Conservation (phyloP, 2,888 invertebrate genomes). For the Agrochola litura region DNA sequence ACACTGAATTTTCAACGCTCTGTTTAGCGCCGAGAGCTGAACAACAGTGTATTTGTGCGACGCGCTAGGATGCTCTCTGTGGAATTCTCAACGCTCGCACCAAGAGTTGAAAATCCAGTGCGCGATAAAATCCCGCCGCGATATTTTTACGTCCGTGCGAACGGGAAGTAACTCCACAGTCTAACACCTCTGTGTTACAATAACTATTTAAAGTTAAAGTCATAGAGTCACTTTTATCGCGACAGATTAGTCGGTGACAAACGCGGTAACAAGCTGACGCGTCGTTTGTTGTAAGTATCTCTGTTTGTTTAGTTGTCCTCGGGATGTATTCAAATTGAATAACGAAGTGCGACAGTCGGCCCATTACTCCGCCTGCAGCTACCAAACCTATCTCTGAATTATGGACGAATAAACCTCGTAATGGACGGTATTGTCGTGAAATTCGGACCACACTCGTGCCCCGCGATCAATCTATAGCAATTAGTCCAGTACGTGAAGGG, state of each 20-base stretch:
- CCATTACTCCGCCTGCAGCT: slow-evolving; percentile 62
- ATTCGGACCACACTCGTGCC: slow-evolving; percentile 40
- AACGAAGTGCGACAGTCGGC: slow-evolving; percentile 72
- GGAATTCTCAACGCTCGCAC: too few relatives aligned
- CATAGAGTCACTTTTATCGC: background rate
- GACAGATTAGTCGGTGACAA: slow-evolving; percentile 21
- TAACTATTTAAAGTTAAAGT: background rate
- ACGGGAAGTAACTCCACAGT: too few relatives aligned
- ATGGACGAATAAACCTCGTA: slow-evolving; percentile 57
- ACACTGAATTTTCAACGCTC: too few relatives aligned
- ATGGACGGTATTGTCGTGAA: slow-evolving; percentile 55
- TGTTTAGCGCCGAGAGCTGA: too few relatives aligned
- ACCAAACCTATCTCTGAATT: slow-evolving; percentile 53
- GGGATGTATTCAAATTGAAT: slow-evolving; percentile 76
- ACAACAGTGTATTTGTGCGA: too few relatives aligned
- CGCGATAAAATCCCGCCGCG: too few relatives aligned
- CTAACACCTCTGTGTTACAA: too few relatives aligned
- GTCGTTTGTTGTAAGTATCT: slow-evolving; percentile 38
- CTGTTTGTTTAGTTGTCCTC: slow-evolving; percentile 71
- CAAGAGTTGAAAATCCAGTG: too few relatives aligned
- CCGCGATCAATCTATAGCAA: slow-evolving; percentile 57
- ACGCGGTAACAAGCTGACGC: slow-evolving; percentile 39
- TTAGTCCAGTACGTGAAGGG: slow-evolving; percentile 52
- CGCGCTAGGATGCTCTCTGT: too few relatives aligned
- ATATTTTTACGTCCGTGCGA: too few relatives aligned